Base-by-base conservation (phyloP, 2,888 invertebrate species). In the Noctua janthe region DNA sequence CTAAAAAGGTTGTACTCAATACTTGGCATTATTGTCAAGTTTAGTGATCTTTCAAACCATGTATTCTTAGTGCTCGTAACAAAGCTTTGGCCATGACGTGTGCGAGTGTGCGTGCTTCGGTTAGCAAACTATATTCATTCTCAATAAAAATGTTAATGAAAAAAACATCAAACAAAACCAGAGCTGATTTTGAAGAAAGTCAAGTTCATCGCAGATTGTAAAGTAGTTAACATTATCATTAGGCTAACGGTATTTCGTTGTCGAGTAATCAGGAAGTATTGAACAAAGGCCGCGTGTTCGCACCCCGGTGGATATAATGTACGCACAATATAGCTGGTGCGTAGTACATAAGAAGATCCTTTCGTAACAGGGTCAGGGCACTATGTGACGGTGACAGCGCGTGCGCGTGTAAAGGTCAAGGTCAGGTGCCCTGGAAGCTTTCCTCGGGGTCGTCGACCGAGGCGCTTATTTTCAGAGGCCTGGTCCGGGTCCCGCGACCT, bases 371-470 rank as follows among this genome's bases (percentile, higher is more conserved):
- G 96, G 96, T 96, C 96, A 97, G 94, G 95, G 95, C 94, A 96
- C 95, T 95, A 93, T 94, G 94, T 94, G 91, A 95, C 91, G 90
- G 90, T 92, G 84, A 95, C 90, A 88, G 96, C 97, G 97, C 97
- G 92, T 96, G 97, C 97, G 97, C 97, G 96, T 92, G 88, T 92
- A 95, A 96, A 96, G 96, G 94, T 96, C 96, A 97, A 95, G 97
- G 97, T 95, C 94, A 93, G 94, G 88, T 92, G 91, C 96, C 96
- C 95, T 96, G 96, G 96, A 97, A 97, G 95, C 96, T 97, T 96
- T 96, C 94, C 94, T 94, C 91, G 94, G 94, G 96, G 95, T 96
- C 95, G 94, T 92, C 91, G 95, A 92, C 95, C 96, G 92, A 87
- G 89, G 92, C 91, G 93, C 94, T 94, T 94, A 94, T 94, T 95